Conservation (phyloP, 1,140 invertebrate genomes). For the Heliconius hewitsoni region DNA sequence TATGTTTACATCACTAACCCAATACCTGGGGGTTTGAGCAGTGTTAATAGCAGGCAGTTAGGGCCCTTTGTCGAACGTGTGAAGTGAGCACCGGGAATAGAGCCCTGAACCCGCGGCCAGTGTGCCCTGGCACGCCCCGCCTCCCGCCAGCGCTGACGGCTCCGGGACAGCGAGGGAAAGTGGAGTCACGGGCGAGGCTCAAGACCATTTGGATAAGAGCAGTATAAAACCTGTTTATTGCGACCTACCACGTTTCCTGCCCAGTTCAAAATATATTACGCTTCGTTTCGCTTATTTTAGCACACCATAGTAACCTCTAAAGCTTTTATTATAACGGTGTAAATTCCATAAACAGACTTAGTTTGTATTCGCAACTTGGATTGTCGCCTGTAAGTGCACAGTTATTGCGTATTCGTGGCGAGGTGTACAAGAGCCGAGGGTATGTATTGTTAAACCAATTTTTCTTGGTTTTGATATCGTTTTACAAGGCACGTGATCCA, state of each 20-base stretch:
- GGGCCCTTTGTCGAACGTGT: constrained; percentile 75
- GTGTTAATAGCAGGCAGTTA: constrained; percentile 80
- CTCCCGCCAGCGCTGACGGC: constrained; percentile 24
- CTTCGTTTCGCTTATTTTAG: constrained; percentile 35
- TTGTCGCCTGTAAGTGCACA: constrained; percentile 34
- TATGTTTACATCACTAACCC: constrained; percentile 59
- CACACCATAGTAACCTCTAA: constrained; percentile 32
- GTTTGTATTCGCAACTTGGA: neutral
- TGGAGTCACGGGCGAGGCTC: constrained; percentile 36
- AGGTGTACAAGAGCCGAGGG: constrained; percentile 17
- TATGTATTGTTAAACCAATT: constrained; percentile 33
- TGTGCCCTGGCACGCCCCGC: constrained; percentile 35
- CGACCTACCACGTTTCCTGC: constrained; percentile 61
- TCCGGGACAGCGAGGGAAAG: constrained; percentile 11
- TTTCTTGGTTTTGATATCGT: constrained; percentile 36
- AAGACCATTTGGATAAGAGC: constrained; percentile 36
- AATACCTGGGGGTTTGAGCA: constrained; percentile 57
- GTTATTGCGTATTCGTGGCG: constrained; percentile 46
- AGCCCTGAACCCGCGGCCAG: constrained; percentile 45
- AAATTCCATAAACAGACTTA: constrained; percentile 23
- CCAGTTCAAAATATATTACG: constrained; percentile 37
- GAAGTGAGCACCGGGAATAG: constrained; percentile 73
- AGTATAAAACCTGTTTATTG: constrained; percentile 59
- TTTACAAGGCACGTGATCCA: constrained; percentile 30
- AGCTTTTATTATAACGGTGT: constrained; percentile 10